Evolutionary conservation across 1,140 invertebrate species (phyloP).

Genomic region (Aphis craccivora): DNA sequence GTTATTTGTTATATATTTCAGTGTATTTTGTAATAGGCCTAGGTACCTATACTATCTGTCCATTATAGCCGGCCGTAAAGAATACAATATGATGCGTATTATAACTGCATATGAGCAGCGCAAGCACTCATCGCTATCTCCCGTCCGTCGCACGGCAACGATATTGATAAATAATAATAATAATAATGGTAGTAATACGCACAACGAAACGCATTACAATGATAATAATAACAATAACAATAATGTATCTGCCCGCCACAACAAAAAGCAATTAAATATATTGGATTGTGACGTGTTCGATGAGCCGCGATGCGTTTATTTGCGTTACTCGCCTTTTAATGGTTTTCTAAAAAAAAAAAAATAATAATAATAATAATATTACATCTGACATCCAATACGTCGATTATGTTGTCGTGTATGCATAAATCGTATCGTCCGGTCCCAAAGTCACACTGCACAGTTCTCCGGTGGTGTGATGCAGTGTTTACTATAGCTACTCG

Average conservation of each 20-base stretch:
- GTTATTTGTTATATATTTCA: neutral
- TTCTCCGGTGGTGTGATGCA: neutral
- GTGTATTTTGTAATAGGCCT: neutral
- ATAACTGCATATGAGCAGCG: neutral
- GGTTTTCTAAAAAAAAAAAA: neutral
- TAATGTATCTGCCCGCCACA: neutral
- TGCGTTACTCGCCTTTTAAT: neutral
- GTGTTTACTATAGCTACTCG: too few species aligned
- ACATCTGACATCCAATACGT: neutral
- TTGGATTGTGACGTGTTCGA: slow-evolving; percentile 28
- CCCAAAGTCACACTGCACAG: neutral
- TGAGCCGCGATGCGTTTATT: slow-evolving; percentile 1
- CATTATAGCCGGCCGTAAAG: neutral
- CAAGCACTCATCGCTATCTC: neutral
- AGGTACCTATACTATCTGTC: neutral
- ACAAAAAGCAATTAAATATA: neutral
- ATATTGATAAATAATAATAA: neutral
- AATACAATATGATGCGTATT: neutral
- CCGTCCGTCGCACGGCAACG: too few species aligned
- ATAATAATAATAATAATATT: neutral
- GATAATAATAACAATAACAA: neutral
- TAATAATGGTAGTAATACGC: neutral
- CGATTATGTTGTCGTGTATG: neutral
- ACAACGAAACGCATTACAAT: neutral
- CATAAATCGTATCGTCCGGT: neutral